These are phyloP conservation scores for Bacillus rossius DNA, from an alignment of 1,140 invertebrate species.

Conservation along the genomic window DNA sequence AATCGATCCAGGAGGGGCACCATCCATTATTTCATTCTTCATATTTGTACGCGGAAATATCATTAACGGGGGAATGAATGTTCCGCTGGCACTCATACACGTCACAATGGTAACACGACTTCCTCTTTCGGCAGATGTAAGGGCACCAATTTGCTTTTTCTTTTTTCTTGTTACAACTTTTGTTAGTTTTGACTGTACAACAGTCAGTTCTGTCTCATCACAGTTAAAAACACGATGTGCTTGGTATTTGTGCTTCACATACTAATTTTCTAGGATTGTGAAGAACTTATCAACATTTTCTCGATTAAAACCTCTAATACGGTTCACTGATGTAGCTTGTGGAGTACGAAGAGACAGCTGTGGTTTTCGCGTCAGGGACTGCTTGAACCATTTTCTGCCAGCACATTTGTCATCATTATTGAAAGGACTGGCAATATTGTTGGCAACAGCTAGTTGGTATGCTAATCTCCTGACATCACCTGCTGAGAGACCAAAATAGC, in stretches of 20 bases:
- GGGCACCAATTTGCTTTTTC: conserved; percentile 18
- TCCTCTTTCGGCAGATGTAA: conserved; percentile 34
- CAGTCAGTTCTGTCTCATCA: not conserved
- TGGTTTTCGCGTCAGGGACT: not conserved
- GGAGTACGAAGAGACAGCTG: not conserved
- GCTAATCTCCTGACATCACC: not conserved
- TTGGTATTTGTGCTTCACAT: not conserved
- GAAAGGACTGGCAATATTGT: not conserved
- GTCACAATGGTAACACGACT: conserved; percentile 29
- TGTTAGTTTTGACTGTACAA: not conserved
- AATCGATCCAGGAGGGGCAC: conserved; percentile 25
- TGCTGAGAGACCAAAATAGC: no score
- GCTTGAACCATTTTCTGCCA: not conserved
- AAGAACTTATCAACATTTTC: not conserved
- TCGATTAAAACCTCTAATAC: not conserved
- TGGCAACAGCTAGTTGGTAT: not conserved
- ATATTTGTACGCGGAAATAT: conserved; percentile 32
- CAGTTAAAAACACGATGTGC: not conserved
- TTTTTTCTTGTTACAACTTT: not conserved
- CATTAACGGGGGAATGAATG: conserved; percentile 33
- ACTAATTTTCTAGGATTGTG: not conserved
- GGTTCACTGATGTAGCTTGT: not conserved
- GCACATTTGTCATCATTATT: not conserved
- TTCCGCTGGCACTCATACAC: conserved; percentile 33
- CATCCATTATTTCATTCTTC: conserved; percentile 19